Conservation (phyloP, 2,113 vertebrate species). For the human region GRCh38 chr7:125596501-125597000, state of each 20-base stretch:
- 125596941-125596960: not conserved
- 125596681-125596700: too few relatives aligned
- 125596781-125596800: not conserved
- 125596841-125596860: not conserved
- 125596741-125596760: not conserved
- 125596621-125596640: too few relatives aligned
- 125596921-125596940: not conserved
- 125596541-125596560: too few relatives aligned
- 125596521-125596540: too few relatives aligned
- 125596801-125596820: not conserved
- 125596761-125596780: not conserved
- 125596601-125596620: too few relatives aligned
- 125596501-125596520: too few relatives aligned
- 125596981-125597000: not conserved
- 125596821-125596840: not conserved
- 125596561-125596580: too few relatives aligned
- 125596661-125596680: fast-evolving
- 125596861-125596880: not conserved
- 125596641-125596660: too few relatives aligned
- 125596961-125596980: not conserved
- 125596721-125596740: not conserved
- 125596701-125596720: too few relatives aligned
- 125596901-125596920: not conserved
- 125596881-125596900: not conserved
- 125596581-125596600: too few relatives aligned